These are phyloP conservation scores for Meteorus colon DNA, from an alignment of 2,888 invertebrate species.

Conservation along the genomic window DNA sequence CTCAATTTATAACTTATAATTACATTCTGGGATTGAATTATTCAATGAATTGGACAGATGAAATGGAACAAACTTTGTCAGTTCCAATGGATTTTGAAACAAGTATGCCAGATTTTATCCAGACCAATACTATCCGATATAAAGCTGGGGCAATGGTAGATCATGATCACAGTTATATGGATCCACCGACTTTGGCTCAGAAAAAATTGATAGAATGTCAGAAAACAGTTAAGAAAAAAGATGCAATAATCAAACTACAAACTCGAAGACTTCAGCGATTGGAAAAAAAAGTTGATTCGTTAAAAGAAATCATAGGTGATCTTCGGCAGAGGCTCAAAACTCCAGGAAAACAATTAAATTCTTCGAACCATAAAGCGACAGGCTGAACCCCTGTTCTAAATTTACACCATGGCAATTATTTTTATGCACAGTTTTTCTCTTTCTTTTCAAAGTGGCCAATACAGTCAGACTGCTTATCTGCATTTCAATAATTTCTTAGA, in stretches of 20 bases:
- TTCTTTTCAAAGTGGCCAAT: background rate
- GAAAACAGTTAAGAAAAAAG: background rate
- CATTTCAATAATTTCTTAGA: background rate
- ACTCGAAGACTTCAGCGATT: background rate
- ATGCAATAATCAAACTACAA: background rate
- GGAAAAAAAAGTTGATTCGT: background rate
- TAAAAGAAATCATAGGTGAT: background rate
- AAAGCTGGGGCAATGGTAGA: background rate
- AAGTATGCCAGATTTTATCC: background rate
- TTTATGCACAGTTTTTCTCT: background rate
- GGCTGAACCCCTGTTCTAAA: slow-evolving; percentile 6
- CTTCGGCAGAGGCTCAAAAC: slow-evolving; percentile 10
- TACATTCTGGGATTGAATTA: background rate
- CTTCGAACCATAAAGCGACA: background rate
- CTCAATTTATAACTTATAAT: background rate
- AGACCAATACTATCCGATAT: background rate
- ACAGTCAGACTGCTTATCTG: background rate
- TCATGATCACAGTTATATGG: slow-evolving; percentile 5
- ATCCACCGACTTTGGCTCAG: background rate
- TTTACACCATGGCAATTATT: background rate
- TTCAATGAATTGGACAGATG: background rate
- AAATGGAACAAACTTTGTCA: background rate
- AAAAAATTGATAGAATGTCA: background rate
- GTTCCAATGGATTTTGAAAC: background rate
- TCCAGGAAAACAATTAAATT: background rate